Conservation (phyloP, 2,797 vertebrate species). For the Cygnus olor region DNA sequence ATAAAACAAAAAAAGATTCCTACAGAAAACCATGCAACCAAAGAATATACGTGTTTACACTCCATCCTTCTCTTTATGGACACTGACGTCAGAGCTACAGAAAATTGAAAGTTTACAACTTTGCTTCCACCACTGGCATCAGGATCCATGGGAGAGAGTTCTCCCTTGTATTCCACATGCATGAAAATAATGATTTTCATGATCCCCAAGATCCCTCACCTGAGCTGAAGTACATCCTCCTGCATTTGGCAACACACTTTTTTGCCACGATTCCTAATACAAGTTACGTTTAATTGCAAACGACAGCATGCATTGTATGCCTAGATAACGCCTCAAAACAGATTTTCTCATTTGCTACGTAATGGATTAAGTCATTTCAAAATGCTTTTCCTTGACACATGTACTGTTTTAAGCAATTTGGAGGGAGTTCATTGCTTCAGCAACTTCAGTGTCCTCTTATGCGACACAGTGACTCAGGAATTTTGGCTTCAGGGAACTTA, state of each 20-base stretch:
- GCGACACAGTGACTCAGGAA: not conserved
- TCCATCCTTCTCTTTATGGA: not conserved
- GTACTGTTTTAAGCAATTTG: conserved; percentile 34
- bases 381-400: not conserved
- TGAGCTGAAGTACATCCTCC: not conserved
- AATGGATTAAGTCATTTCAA: not conserved
- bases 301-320: not conserved
- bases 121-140: not conserved
- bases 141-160: not conserved
- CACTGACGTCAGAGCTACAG: not conserved
- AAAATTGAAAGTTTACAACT: not conserved
- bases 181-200: too few relatives aligned
- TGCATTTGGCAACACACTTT: not conserved
- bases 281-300: not conserved
- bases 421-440: not conserved
- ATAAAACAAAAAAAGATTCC: not conserved
- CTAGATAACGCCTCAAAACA: not conserved
- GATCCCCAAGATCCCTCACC: not conserved
- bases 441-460: not conserved
- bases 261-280: not conserved
- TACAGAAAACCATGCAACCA: not conserved
- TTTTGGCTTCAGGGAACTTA: not conserved
- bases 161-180: not conserved
- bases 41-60: accelerated
- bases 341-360: not conserved